Percentiles rank a stretch among this genome's conserved stretches.
Conservation (phyloP, 2,797 vertebrate genomes). For the Taeniopygia guttata region DNA sequence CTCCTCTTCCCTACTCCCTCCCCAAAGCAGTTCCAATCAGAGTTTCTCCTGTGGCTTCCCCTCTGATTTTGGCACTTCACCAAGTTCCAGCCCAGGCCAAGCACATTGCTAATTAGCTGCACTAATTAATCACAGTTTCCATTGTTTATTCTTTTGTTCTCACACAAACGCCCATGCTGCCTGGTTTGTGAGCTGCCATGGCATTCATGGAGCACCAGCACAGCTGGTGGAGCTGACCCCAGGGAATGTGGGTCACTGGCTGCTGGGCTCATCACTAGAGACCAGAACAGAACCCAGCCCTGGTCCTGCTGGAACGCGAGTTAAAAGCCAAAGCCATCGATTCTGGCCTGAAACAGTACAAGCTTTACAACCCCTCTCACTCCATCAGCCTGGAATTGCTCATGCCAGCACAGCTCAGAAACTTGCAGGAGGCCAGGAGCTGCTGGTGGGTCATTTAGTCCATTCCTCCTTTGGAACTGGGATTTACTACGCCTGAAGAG, state of each 20-base stretch:
- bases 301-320: neutral
- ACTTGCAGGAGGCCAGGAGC: neutral
- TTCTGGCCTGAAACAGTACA: neutral
- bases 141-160: constrained; percentile 43
- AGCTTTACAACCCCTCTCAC: neutral
- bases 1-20: neutral
- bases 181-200: neutral
- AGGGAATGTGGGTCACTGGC: neutral
- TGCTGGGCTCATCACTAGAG: neutral
- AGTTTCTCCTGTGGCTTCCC: neutral
- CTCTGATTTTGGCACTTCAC: neutral
- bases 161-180: neutral
- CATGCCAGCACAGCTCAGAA: neutral
- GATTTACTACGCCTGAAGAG: neutral
- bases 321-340: constrained; percentile 1
- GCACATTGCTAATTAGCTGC: neutral
- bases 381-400: neutral
- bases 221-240: neutral
- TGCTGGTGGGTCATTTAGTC: neutral
- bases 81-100: neutral
- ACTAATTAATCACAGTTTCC: constrained; percentile 51
- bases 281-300: neutral
- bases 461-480: neutral
- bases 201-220: neutral
- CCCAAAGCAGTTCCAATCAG: neutral